Conservation (phyloP, 2,888 invertebrate genomes). For the Parnassius glacialis region DNA sequence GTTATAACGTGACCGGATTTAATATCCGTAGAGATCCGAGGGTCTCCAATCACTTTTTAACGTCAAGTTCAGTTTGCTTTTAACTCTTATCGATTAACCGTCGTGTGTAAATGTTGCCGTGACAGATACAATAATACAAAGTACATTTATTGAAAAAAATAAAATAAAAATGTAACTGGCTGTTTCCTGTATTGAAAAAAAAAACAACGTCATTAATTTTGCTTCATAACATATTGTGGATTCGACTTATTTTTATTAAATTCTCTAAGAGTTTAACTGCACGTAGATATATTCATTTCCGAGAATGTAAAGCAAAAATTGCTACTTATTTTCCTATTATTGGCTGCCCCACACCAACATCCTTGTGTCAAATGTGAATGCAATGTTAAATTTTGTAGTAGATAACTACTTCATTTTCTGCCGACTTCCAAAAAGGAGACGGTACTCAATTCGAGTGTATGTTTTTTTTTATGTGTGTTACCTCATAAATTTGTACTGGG, state of each 20-base stretch:
- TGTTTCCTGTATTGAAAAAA: no score
- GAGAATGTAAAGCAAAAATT: conserved; percentile 7
- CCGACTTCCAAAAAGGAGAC: no score
- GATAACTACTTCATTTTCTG: not conserved
- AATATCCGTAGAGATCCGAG: conserved; percentile 15
- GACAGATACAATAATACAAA: no score
- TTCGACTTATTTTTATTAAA: conserved; percentile 9
- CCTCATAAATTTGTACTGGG: no score
- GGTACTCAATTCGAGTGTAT: no score
- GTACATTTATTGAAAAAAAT: no score
- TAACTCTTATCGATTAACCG: no score
- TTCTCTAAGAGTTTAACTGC: conserved; percentile 13
- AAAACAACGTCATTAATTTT: no score
- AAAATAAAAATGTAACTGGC: no score
- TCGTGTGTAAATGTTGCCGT: no score
- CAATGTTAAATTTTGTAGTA: not conserved
- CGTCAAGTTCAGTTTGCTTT: conserved; percentile 1
- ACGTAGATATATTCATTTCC: conserved; percentile 17
- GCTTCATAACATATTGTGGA: not conserved
- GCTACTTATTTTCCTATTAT: conserved; percentile 11
- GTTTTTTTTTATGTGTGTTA: no score
- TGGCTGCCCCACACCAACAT: not conserved
- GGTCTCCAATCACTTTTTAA: conserved; percentile 13
- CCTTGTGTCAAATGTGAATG: conserved; percentile 5
- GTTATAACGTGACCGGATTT: conserved; percentile 22